These are phyloP conservation scores for Malurus cyaneus DNA, from an alignment of 2,113 vertebrate genomes.

Conservation along the genomic window DNA sequence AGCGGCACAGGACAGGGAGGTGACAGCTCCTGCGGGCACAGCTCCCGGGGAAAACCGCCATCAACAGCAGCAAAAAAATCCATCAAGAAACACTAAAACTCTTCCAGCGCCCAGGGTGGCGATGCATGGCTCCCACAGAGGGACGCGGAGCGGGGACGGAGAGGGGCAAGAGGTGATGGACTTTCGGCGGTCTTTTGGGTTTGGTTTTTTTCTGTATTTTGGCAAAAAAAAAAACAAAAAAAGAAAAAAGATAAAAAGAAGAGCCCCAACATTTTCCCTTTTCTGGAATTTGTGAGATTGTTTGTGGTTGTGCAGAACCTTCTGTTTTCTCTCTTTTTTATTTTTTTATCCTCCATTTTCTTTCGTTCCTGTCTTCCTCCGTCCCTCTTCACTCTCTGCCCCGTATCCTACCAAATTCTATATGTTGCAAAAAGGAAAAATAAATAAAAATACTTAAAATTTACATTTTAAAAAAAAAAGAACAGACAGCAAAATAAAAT, in stretches of 20 bases:
- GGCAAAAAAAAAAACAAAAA: background rate
- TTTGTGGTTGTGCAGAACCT: constrained; percentile 80
- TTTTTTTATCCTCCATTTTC: background rate
- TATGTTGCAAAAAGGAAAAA: constrained; percentile 78
- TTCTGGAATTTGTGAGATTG: constrained; percentile 79
- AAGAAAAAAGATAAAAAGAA: background rate
- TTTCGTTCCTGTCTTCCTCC: constrained; percentile 14
- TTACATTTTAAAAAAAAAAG: constrained; percentile 45
- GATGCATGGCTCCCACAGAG: constrained; percentile 60
- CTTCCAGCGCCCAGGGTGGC: background rate
- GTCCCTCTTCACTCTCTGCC: constrained; percentile 22
- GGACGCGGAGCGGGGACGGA: constrained; percentile 22
- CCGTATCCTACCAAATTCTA: constrained; percentile 26
- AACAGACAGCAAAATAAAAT: constrained; percentile 60
- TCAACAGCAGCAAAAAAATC: constrained; percentile 35
- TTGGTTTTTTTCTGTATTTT: constrained; percentile 25
- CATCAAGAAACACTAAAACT: background rate
- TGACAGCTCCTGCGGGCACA: background rate
- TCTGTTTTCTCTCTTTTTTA: background rate
- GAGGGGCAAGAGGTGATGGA: background rate
- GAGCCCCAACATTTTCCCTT: constrained; percentile 30
- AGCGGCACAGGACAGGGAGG: background rate
- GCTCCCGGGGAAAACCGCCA: background rate
- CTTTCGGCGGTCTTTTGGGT: background rate
- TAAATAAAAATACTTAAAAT: constrained; percentile 28